Conservation (phyloP, 2,113 vertebrate genomes). For the Catharus minimus region DNA sequence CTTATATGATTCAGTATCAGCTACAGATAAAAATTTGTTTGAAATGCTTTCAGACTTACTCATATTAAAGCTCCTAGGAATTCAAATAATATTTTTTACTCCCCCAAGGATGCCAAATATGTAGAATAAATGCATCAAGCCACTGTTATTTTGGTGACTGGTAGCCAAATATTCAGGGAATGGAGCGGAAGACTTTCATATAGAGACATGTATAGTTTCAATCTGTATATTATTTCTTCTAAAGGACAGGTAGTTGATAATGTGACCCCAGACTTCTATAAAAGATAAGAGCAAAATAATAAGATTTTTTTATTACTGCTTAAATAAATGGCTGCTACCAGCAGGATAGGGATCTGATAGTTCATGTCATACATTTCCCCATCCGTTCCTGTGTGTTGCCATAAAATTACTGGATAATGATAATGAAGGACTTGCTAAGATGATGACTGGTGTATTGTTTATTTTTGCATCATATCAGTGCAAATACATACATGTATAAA, state of each 20-base stretch:
- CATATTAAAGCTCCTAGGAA: background rate
- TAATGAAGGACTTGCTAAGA: background rate
- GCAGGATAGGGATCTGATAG: background rate
- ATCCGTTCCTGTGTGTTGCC: background rate
- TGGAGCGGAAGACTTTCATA: background rate
- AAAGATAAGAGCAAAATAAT: background rate
- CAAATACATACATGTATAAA: background rate
- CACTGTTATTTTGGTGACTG: background rate
- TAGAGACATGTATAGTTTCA: background rate
- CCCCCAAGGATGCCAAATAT: background rate
- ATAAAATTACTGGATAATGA: background rate
- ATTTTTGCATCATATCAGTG: background rate
- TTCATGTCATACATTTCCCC: background rate
- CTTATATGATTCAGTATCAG: background rate
- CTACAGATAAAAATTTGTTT: background rate
- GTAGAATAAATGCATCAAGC: background rate
- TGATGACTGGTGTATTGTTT: background rate
- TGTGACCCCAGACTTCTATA: background rate
- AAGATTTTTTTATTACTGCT: background rate
- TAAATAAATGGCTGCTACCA: background rate
- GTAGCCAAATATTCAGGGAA: background rate
- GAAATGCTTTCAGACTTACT: background rate
- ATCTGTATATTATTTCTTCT: background rate
- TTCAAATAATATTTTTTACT: background rate
- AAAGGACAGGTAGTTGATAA: background rate